Conservation (phyloP, 2,797 vertebrate species). For the Natrix natrix region DNA sequence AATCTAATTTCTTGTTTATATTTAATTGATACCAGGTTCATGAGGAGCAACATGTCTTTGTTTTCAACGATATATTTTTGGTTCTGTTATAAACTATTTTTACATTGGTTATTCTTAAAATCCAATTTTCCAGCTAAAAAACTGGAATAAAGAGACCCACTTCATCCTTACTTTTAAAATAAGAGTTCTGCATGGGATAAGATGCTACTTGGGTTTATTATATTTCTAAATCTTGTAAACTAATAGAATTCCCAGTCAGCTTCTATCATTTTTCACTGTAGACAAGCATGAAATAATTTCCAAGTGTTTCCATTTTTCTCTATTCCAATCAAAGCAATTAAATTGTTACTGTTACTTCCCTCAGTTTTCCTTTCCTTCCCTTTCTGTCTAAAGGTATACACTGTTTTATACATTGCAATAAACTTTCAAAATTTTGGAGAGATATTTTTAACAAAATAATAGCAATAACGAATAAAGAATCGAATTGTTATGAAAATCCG, state of each 20-base stretch:
- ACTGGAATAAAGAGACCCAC: background rate
- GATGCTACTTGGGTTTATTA: background rate
- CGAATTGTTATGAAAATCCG: background rate
- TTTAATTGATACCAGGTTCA: background rate
- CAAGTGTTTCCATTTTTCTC: background rate
- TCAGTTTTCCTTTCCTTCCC: background rate
- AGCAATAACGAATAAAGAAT: background rate
- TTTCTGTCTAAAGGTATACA: background rate
- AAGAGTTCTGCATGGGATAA: background rate
- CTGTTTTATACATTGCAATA: background rate
- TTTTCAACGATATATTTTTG: background rate
- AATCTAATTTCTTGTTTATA: background rate
- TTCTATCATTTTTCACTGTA: background rate
- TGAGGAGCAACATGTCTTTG: background rate
- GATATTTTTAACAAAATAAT: background rate
- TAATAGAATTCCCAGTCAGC: background rate
- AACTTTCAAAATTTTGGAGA: background rate
- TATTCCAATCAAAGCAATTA: background rate
- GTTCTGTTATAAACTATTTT: background rate
- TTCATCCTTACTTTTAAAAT: background rate
- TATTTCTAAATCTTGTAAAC: background rate
- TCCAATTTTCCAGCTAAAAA: background rate
- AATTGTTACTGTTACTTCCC: too few relatives aligned
- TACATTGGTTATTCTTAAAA: background rate
- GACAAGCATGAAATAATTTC: background rate